These are phyloP conservation scores for Propithecus deckenii DNA, from an alignment of 2,797 vertebrate species.

Conservation along the genomic window DNA sequence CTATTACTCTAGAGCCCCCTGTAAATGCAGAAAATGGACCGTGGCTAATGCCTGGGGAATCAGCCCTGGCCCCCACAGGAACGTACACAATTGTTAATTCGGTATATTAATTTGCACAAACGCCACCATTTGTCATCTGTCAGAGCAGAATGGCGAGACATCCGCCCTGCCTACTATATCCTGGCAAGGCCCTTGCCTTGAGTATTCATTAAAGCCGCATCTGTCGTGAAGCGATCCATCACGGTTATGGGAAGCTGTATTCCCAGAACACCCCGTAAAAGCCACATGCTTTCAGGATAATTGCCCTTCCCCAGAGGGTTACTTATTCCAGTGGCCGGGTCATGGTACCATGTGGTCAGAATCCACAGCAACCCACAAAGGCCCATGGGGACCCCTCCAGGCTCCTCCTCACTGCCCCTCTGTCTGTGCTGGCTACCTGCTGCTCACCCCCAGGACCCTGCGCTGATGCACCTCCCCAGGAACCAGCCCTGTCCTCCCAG, in stretches of 20 bases:
- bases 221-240: slow-evolving; percentile 12
- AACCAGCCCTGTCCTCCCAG: not conserved
- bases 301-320: not conserved
- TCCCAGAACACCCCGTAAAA: slow-evolving; percentile 45
- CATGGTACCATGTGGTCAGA: not conserved
- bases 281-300: slow-evolving; percentile 50
- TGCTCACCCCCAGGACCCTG: not conserved
- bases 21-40: not conserved
- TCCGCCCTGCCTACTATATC: not conserved
- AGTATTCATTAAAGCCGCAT: not conserved
- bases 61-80: not conserved
- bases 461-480: not conserved
- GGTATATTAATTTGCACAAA: slow-evolving; percentile 49
- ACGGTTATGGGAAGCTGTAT: not conserved
- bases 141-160: not conserved
- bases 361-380: not conserved
- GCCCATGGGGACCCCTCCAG: not conserved
- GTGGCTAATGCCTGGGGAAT: not conserved
- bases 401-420: not conserved
- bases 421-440: not conserved
- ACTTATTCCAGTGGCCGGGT: not conserved
- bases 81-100: not conserved
- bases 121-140: slow-evolving; percentile 34
- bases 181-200: not conserved
- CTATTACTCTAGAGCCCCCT: not conserved